Base-by-base conservation (phyloP, 2,888 invertebrate species). In the Drosophila lutescens region DNA sequence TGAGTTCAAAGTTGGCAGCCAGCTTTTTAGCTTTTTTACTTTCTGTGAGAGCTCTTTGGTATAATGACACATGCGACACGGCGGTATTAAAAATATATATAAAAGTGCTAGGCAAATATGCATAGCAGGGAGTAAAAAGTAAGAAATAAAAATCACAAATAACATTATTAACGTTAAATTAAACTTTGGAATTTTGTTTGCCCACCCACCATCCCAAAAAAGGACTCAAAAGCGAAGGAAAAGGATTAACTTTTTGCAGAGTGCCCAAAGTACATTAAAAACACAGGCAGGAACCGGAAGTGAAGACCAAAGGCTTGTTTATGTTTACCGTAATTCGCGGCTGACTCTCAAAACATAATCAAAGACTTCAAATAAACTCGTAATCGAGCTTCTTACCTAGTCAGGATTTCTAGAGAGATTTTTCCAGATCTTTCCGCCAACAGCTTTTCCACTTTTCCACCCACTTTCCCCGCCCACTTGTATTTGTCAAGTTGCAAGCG, bases 81-180 rank as follows among this genome's bases (percentile, higher is more conserved):
- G 44, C 32, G 51, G 34, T 55, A 63, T 55, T 40, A 44, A 63
- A 61, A 61, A 50, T 54, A 50, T 30, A 2, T 30, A 30, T 30
- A 30, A 1, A 7, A 30, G 8, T 30, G 8, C 30, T 26, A 26
- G 26, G 8, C 30, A 30, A 1, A 30, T 34, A 56, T 57, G 73
- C 74, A 67, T 20, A 17, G 36, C 20, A 23, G 8, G n/a, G 36
- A 36, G 38, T 26, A 13, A 49, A 57, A 62, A 36, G 38, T 26
- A 13, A 49, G 54, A 62, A 59, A 56, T 40, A 67, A 67, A 67
- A 67, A 56, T 56, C 58, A 50, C 59, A 79, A 74, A 77, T 71
- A 70, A 80, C 78, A 81, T 89, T 86, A 89, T 89, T 86, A 81
- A 86, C 83, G 86, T 79, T 38, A 83, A 85, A 89, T 86, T 86